Evolutionary conservation across 2,113 vertebrate genomes (phyloP), one percentile per base, ranked within the genome.

Genomic region (Galbula dea): DNA sequence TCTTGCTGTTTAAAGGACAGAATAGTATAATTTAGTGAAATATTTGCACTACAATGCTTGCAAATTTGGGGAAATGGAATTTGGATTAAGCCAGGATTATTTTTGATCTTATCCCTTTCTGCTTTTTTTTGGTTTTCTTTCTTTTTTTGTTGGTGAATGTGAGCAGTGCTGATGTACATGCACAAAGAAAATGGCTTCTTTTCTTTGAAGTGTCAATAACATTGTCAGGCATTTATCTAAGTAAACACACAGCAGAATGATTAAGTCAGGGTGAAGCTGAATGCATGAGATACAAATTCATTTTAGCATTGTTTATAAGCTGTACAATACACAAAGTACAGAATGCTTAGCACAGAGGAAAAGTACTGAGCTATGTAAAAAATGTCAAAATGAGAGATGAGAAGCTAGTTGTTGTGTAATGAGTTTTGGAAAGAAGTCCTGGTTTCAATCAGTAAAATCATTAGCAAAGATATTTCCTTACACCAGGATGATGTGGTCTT

Each of bases 31-130:
- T 94, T 85, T 88, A 80, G 82, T 52, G 82, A 83, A 92, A 94
- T 92, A 94, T 94, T 96, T 89, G 51, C 82, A 48, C 74, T 94
- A 85, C 82, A 94, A 91, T 81, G 72, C 84, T 93, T 72, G 54
- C 41, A 89, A 91, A 95, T 84, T 86, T 95, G 13, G 34, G 36
- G 49, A 93, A 96, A 95, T 79, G 68, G 94, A 90, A 91, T 95
- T 91, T 95, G 95, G 85, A 94, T 91, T 95, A 95, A 95, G 67
- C 27, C 58, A 76, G 89, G 91, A 96, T 95, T 94, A 93, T 88
- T 93, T 94, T 51, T 91, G 66, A 93, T 96, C 18, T 89, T 94
- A 95, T 93, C 94, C 75, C 5, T 48, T 16, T 66, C 11, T 37
- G 15, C 6, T 9, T 54, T 72, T 69, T 68, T 36, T 49, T 55